Percentiles rank a stretch among this genome's conserved stretches.
phyloP scores from a whole-genome alignment of 2,113 vertebrate species.

The Brachypteracias leptosomus region DNA sequence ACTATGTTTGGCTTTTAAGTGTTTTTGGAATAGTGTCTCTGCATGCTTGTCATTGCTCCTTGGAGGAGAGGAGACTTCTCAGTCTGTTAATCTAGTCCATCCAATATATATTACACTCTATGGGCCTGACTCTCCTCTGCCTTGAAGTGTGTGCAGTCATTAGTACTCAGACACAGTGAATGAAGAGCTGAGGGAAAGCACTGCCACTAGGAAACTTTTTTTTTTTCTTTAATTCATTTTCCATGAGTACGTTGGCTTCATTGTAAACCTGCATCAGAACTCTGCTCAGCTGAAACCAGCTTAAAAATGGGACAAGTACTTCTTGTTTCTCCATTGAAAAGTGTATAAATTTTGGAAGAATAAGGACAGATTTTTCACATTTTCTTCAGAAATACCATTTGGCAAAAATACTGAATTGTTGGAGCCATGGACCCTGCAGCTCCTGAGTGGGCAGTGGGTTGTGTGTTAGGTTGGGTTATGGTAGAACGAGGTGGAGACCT shows the following conservation, averaged over 20 bases:
- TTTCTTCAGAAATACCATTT: background rate
- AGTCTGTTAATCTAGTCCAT: conserved; percentile 53
- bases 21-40: conserved; percentile 61
- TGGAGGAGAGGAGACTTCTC: conserved; percentile 36
- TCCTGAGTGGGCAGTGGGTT: background rate
- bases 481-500: background rate
- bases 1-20: conserved; percentile 74
- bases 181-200: conserved; percentile 23
- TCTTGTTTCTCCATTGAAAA: background rate
- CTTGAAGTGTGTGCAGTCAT: conserved; percentile 10
- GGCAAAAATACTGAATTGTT: background rate
- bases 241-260: background rate
- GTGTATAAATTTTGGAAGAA: background rate
- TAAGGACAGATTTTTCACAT: background rate
- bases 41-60: conserved; percentile 66
- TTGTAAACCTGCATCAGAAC: background rate
- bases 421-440: background rate
- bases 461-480: background rate
- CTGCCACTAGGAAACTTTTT: background rate
- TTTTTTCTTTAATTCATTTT: conserved; percentile 6
- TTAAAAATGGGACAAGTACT: background rate
- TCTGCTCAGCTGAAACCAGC: background rate
- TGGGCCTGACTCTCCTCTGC: background rate
- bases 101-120: conserved; percentile 26
- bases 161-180: background rate